Evolutionary conservation across 2,797 vertebrate genomes (phyloP).

Genomic region (Acanthornis magna): DNA sequence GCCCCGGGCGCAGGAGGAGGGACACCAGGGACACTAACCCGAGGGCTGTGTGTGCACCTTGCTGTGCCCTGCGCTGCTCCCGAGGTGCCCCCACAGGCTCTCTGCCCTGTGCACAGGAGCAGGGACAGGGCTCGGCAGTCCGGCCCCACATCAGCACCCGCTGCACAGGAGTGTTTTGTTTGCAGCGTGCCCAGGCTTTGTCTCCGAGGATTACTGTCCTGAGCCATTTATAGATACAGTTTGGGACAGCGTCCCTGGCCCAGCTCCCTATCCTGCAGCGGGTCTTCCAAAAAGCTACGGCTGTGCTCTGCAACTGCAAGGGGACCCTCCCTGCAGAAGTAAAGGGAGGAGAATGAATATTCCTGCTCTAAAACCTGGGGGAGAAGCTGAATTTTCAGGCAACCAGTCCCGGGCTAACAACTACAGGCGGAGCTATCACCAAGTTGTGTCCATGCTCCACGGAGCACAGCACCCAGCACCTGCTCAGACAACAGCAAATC

Average conservation of each 20-base stretch:
- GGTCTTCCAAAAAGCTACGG: background rate
- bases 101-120: background rate
- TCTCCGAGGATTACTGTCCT: constrained; percentile 8
- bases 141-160: background rate
- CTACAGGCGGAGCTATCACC: background rate
- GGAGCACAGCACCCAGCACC: background rate
- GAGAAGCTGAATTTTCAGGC: background rate
- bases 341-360: background rate
- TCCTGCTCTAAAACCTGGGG: background rate
- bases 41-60: background rate
- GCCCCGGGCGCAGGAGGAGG: background rate
- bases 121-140: background rate
- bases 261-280: background rate
- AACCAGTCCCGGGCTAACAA: background rate
- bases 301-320: background rate
- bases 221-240: constrained; percentile 57
- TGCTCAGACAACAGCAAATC: background rate
- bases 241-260: background rate
- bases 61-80: background rate
- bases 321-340: background rate
- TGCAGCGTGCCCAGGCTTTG: constrained; percentile 4
- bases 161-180: background rate
- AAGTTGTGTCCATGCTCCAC: background rate
- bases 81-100: background rate
- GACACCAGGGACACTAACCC: fast-evolving